phyloP scores from a whole-genome alignment of 1,140 invertebrate genomes.

The Neoseiulus cucumeris region DNA sequence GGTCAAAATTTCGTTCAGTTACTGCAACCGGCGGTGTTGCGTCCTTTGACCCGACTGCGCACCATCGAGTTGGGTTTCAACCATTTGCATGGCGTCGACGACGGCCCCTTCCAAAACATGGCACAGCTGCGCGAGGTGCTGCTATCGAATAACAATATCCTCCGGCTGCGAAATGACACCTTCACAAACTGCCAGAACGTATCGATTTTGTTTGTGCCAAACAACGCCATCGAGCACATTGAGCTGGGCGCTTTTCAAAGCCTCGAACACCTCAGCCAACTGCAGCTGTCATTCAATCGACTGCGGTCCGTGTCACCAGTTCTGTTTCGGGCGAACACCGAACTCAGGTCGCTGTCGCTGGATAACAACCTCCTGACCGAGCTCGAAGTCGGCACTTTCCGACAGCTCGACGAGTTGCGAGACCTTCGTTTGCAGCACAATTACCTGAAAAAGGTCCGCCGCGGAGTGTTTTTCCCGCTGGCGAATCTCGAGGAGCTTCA shows the following conservation, averaged over 20 bases:
- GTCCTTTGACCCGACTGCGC: conserved; percentile 45
- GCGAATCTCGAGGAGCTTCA: conserved; percentile 58
- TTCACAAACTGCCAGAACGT: conserved; percentile 53
- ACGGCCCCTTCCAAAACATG: conserved; percentile 52
- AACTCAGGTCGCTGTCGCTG: conserved; percentile 58
- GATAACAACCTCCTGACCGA: conserved; percentile 71
- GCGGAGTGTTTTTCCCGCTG: conserved; percentile 55
- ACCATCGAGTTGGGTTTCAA: conserved; percentile 70
- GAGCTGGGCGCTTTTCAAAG: conserved; percentile 48
- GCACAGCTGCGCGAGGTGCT: conserved; percentile 55
- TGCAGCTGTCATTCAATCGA: conserved; percentile 68
- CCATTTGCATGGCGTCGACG: conserved; percentile 54
- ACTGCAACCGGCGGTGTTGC: conserved; percentile 36
- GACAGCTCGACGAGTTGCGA: conserved; percentile 44
- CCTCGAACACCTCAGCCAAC: conserved; percentile 49
- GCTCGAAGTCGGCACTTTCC: conserved; percentile 54
- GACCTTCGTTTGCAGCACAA: conserved; percentile 74
- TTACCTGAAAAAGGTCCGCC: conserved; percentile 45
- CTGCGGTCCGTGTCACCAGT: conserved; percentile 48
- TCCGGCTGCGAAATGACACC: conserved; percentile 55
- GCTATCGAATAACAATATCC: conserved; percentile 70
- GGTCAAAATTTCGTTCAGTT: conserved; percentile 55
- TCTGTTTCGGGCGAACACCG: conserved; percentile 47
- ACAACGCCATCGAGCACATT: conserved; percentile 58
- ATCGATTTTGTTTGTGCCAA: conserved; percentile 60